Evolutionary conservation across 2,797 vertebrate genomes (phyloP).

Genomic region (Phrynocephalus guinanensis): DNA sequence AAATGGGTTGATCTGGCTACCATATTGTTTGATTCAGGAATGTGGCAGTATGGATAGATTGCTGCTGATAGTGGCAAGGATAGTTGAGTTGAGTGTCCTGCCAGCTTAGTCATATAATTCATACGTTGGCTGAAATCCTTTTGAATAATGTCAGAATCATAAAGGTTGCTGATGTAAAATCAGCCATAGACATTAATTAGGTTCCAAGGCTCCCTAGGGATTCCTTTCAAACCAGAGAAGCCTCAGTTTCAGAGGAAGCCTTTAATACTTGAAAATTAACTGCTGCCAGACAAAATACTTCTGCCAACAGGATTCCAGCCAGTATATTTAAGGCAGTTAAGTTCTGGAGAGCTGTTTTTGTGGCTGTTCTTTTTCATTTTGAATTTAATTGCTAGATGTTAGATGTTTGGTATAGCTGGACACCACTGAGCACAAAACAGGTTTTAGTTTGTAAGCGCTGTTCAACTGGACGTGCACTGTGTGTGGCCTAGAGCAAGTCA

Average conservation of each 20-base stretch:
- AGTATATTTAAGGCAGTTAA: background rate
- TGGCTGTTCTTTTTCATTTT: background rate
- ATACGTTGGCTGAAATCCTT: too few relatives aligned
- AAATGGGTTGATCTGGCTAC: background rate
- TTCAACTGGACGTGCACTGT: background rate
- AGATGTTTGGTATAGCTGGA: background rate
- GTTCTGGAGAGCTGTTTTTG: background rate
- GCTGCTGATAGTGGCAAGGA: background rate
- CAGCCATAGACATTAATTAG: too few relatives aligned
- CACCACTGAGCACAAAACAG: background rate
- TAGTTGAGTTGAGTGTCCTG: background rate
- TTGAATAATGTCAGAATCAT: too few relatives aligned
- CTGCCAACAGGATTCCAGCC: background rate
- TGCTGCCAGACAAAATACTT: too few relatives aligned
- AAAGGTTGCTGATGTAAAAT: too few relatives aligned
- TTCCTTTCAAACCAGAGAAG: too few relatives aligned
- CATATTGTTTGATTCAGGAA: background rate
- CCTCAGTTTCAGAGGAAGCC: too few relatives aligned
- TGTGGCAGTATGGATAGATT: background rate
- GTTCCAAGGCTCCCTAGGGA: too few relatives aligned
- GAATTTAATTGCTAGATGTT: constrained; percentile 6
- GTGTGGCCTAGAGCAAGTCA: background rate
- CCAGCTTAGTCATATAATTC: background rate
- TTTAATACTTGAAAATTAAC: too few relatives aligned
- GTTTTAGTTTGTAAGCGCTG: background rate